Conservation (phyloP, 1,140 invertebrate genomes). For the Spodoptera frugiperda region DNA sequence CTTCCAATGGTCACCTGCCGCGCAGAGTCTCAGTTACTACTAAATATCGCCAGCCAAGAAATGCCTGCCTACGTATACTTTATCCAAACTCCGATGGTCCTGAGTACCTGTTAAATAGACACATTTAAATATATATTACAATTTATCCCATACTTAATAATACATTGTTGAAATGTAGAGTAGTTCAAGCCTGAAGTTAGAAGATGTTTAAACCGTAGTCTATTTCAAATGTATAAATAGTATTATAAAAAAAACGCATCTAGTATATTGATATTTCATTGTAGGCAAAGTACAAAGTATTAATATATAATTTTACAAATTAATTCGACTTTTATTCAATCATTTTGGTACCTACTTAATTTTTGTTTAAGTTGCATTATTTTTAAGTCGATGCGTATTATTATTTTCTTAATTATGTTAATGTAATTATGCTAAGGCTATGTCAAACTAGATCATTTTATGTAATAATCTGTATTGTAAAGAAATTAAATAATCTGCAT, state of each 20-base stretch:
- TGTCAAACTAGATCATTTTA: background rate
- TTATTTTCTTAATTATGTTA: background rate
- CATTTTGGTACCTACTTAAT: conserved; percentile 2
- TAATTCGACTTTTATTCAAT: conserved; percentile 1
- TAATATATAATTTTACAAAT: background rate
- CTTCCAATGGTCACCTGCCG: conserved; percentile 60
- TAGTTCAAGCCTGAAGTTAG: conserved; percentile 1
- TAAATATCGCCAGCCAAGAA: conserved; percentile 40
- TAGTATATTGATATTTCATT: background rate
- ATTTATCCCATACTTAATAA: background rate
- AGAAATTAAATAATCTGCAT: conserved; percentile 13
- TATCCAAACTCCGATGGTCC: conserved; percentile 1
- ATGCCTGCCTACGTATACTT: conserved; percentile 27
- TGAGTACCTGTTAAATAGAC: conserved; percentile 25
- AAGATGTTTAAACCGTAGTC: conserved; percentile 27
- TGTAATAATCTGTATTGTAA: conserved; percentile 4
- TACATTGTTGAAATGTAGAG: conserved; percentile 1
- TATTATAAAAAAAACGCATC: conserved; percentile 8
- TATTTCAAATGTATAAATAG: conserved; percentile 16
- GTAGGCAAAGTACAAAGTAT: conserved; percentile 40
- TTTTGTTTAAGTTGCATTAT: background rate
- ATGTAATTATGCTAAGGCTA: background rate
- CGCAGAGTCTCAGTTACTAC: conserved; percentile 61
- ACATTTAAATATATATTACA: conserved; percentile 9
- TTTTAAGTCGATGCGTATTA: too few relatives aligned